Evolutionary conservation across 64 coral and sea anemone genomes (phyloP).

Genomic region (Orbicella faveolata): DNA sequence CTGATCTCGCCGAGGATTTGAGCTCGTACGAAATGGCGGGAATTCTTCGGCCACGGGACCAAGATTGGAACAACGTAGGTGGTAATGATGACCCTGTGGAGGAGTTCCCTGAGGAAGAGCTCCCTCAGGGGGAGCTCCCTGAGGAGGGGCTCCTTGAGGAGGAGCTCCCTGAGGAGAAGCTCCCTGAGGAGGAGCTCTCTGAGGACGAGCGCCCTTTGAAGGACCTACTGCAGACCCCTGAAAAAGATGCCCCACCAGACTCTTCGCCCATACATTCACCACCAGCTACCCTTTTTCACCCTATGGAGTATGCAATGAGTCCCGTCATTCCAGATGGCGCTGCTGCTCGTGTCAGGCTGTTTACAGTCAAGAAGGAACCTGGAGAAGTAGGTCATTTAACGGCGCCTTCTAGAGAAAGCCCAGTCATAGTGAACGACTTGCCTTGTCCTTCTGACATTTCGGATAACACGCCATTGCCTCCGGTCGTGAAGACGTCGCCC

Average conservation of each 20-base stretch:
- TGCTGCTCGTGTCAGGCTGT: neutral
- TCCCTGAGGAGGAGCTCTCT: neutral
- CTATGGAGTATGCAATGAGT: neutral
- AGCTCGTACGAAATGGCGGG: constrained; percentile 33
- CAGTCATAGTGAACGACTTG: neutral
- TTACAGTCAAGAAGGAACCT: constrained; percentile 11
- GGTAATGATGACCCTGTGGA: neutral
- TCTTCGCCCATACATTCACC: neutral
- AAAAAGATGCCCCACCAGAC: neutral
- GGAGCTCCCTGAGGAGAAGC: neutral
- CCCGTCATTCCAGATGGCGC: neutral
- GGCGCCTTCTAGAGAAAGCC: neutral
- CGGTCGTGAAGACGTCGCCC: neutral
- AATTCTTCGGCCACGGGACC: constrained; percentile 19
- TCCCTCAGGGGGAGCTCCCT: neutral
- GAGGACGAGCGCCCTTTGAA: neutral
- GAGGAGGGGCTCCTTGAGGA: neutral
- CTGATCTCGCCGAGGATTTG: constrained; percentile 32
- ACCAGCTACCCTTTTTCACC: neutral
- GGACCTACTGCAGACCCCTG: neutral
- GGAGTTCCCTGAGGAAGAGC: neutral
- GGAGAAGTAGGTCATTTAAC: neutral
- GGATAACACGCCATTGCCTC: neutral
- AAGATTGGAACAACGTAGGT: neutral
- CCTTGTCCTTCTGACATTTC: neutral